Evolutionary conservation across 2,797 vertebrate genomes (phyloP).

Genomic region (Eleutherodactylus coqui): DNA sequence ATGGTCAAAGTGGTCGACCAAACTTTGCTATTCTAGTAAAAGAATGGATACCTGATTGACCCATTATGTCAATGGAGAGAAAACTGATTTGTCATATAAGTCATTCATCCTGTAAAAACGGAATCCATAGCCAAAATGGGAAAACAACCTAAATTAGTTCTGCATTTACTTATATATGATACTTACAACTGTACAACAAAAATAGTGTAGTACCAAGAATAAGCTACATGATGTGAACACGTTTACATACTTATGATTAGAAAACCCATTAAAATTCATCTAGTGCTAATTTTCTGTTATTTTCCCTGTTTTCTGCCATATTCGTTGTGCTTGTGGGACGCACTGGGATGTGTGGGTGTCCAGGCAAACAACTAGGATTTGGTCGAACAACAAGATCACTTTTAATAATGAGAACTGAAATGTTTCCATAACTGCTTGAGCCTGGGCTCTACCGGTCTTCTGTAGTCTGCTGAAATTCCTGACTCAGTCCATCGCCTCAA

Average conservation of each 20-base stretch:
- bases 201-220: too few species aligned
- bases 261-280: neutral
- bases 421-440: slow-evolving; percentile 48
- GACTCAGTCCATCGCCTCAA: slow-evolving; percentile 36
- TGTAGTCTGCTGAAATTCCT: slow-evolving; percentile 38
- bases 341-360: slow-evolving; percentile 50
- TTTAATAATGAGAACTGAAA: slow-evolving; percentile 63
- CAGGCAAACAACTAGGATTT: slow-evolving; percentile 56
- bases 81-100: neutral
- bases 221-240: too few species aligned
- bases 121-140: too few species aligned
- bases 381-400: slow-evolving; percentile 64
- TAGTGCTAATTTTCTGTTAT: slow-evolving; percentile 22
- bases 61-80: neutral
- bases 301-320: slow-evolving; percentile 25
- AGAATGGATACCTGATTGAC: neutral
- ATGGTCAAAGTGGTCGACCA: too few species aligned
- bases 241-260: too few species aligned
- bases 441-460: slow-evolving; percentile 23
- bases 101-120: neutral
- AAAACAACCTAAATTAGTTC: too few species aligned
- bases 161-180: too few species aligned
- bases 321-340: slow-evolving; percentile 52
- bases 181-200: too few species aligned
- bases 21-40: neutral